phyloP scores from a whole-genome alignment of 2,113 vertebrate species.

The Sylvietta virens region DNA sequence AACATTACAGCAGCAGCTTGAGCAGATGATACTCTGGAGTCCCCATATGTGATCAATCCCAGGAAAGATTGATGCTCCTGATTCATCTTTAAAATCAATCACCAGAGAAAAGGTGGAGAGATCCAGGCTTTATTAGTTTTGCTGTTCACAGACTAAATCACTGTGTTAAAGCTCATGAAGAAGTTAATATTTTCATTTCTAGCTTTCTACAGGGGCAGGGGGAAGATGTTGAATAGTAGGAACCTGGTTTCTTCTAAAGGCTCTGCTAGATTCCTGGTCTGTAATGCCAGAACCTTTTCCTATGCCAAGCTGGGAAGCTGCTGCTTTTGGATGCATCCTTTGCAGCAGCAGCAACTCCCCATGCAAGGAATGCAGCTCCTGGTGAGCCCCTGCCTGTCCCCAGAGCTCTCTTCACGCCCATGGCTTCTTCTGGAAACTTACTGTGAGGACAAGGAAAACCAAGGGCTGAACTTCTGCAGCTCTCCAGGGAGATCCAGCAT shows the following conservation, averaged over 20 bases:
- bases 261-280: background rate
- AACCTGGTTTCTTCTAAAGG: background rate
- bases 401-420: background rate
- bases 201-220: accelerated
- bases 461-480: background rate
- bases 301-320: background rate
- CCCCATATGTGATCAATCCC: background rate
- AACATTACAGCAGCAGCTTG: background rate
- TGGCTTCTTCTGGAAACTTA: background rate
- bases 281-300: background rate
- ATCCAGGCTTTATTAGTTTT: background rate
- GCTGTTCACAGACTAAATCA: background rate
- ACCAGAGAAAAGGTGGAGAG: background rate
- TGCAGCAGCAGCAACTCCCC: background rate
- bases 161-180: background rate
- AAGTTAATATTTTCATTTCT: background rate
- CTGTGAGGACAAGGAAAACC: background rate
- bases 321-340: background rate
- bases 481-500: background rate
- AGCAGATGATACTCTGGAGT: background rate
- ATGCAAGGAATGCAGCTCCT: background rate
- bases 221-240: background rate
- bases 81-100: background rate
- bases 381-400: background rate
- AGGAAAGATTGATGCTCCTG: background rate